These are phyloP conservation scores for Dynastes tityus DNA, from an alignment of 2,888 invertebrate genomes.

Conservation along the genomic window DNA sequence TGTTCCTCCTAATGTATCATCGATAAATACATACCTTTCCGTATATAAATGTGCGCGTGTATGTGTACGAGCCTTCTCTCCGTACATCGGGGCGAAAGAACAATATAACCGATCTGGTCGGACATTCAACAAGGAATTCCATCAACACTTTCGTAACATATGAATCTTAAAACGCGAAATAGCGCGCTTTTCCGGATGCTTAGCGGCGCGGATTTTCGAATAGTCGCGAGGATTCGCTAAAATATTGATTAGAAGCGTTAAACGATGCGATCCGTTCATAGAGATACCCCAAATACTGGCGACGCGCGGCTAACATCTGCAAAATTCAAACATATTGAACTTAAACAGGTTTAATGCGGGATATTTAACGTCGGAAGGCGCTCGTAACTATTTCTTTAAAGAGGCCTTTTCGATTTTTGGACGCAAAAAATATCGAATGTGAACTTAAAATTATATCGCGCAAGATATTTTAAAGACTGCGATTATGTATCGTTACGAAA, in stretches of 20 bases:
- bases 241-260: conserved; percentile 4
- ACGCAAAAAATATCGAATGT: no score
- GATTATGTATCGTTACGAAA: no score
- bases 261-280: background rate
- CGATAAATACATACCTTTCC: conserved; percentile 27
- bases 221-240: background rate
- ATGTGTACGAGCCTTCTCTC: background rate
- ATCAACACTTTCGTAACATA: conserved; percentile 25
- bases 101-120: conserved; percentile 29
- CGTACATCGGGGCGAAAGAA: conserved; percentile 19
- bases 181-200: background rate
- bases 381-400: conserved; percentile 17
- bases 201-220: background rate
- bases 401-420: conserved; percentile 7
- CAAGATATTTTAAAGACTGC: no score
- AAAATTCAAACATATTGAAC: conserved; percentile 20
- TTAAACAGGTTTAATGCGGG: conserved; percentile 28
- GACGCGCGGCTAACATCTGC: conserved; percentile 13
- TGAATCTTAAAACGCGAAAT: conserved; percentile 18
- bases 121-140: conserved; percentile 25
- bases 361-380: conserved; percentile 23
- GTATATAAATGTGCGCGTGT: conserved; percentile 10
- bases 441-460: no score
- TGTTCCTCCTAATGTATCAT: conserved; percentile 33
- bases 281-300: conserved; percentile 6